Base-by-base conservation (phyloP, 2,113 vertebrate species). In the Gymnarchus niloticus region DNA sequence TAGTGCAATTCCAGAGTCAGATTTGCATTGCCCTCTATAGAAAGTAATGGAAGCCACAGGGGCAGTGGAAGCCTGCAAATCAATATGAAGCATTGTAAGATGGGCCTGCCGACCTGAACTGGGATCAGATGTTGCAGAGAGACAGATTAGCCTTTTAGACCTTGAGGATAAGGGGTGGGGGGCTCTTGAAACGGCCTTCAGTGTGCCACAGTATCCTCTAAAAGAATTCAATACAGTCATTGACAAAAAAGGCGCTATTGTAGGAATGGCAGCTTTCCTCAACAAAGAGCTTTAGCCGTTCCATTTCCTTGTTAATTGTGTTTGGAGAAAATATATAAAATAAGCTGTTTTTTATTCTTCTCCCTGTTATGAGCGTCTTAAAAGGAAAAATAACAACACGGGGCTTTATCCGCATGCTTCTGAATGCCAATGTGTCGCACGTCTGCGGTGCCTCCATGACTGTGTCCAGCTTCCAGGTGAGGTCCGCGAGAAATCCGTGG, bases 261-360 rank as follows among this genome's bases (percentile, higher is more conserved):
- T 91, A 81, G 87, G 85, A 81, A 84, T 85, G 82, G 61, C 76
- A 8, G 87, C 87, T 89, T 90, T 91, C 90, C 91, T 90, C 89
- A 91, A 90, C 92, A 92, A 88, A 87, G 87, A 9, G 81, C 23
- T 78, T 56, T 46, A 52, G 59, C 73, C 57, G 83, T 89, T 93
- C 91, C 89, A 91, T 92, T 91, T 92, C 90, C 90, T 92, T 90
- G 91, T 93, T 94, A 91, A 92, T 91, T 90, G 92, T 91, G 81
- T 89, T 90, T 87, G 33, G 65, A 33, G 90, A 90, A 91, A 65
- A 85, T 91, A 91, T 92, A 90, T 89, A 91, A 91, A 89, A 46
- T 17, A 51, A 65, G 81, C 44, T 1, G 82, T 83, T 37, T 49
- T 84, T 87, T 37, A 10, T 61, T 59, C 37, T 77, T 77, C 23